Percentiles rank a stretch among this genome's conserved stretches.
These are phyloP conservation scores for Microcaecilia unicolor DNA, from an alignment of 2,797 vertebrate genomes.

Conservation along the genomic window DNA sequence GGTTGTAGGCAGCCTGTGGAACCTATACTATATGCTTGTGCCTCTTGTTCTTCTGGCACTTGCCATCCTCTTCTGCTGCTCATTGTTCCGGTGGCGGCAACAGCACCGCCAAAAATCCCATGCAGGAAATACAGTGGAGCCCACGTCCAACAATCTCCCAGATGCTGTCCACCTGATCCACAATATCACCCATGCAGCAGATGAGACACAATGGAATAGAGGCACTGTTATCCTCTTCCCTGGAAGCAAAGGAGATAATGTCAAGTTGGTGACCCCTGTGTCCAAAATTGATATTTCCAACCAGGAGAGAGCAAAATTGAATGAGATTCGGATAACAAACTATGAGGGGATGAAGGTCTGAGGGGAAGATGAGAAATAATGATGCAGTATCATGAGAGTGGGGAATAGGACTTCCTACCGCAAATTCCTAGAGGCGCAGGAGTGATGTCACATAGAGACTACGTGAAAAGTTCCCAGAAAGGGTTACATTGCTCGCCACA, in stretches of 20 bases:
- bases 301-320: constrained; percentile 66
- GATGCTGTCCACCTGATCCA: constrained; percentile 64
- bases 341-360: constrained; percentile 58
- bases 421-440: too few species aligned
- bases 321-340: constrained; percentile 54
- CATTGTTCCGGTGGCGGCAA: constrained; percentile 50
- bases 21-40: constrained; percentile 52
- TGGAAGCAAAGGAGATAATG: too few species aligned
- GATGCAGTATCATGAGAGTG: background rate
- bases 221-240: constrained; percentile 42
- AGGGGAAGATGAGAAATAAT: constrained; percentile 1
- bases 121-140: constrained; percentile 37
- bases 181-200: constrained; percentile 34
- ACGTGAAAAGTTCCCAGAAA: too few species aligned
- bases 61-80: constrained; percentile 35
- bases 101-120: constrained; percentile 45
- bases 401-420: background rate
- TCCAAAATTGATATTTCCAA: constrained; percentile 70
- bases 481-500: too few species aligned
- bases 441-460: too few species aligned
- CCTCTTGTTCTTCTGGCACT: constrained; percentile 44
- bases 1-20: constrained; percentile 39
- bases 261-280: constrained; percentile 21
- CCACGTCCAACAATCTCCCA: constrained; percentile 65
- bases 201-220: constrained; percentile 61